Conservation (phyloP, 2,797 vertebrate species). For the Crax fasciolata region DNA sequence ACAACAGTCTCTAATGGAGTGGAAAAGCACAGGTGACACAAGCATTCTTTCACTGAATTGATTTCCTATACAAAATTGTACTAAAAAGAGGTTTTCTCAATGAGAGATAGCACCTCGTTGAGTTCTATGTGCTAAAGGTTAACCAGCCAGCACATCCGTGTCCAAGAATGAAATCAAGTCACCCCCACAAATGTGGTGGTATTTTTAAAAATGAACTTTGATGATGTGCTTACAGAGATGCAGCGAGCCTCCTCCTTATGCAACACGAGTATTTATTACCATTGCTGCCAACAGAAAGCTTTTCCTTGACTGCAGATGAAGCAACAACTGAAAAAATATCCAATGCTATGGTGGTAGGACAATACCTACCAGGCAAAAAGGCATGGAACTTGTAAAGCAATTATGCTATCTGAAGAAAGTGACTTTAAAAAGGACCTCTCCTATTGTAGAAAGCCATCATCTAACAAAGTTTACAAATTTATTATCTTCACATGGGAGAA, state of each 20-base stretch:
- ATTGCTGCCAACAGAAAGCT: not conserved
- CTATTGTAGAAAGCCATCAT: not conserved
- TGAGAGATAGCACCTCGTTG: not conserved
- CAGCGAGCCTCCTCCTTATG: not conserved
- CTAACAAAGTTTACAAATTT: not conserved
- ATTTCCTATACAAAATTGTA: not conserved
- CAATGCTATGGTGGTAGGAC: not conserved
- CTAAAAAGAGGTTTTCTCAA: not conserved
- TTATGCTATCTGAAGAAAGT: not conserved
- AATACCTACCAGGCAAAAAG: not conserved
- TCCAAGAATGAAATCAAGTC: not conserved
- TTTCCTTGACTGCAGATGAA: not conserved
- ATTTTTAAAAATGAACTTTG: not conserved
- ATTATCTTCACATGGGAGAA: not conserved
- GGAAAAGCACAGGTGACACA: not conserved
- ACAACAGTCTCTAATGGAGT: not conserved
- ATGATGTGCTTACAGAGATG: not conserved
- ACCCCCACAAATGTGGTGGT: not conserved
- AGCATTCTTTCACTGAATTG: not conserved
- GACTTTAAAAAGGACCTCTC: not conserved
- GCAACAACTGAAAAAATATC: not conserved
- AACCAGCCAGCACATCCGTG: not conserved
- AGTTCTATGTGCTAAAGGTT: not conserved
- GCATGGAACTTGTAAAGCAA: not conserved
- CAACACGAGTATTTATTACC: not conserved